These are phyloP conservation scores for Palythoa grandis DNA, from an alignment of 92 coral and sea anemone genomes.

Conservation along the genomic window DNA sequence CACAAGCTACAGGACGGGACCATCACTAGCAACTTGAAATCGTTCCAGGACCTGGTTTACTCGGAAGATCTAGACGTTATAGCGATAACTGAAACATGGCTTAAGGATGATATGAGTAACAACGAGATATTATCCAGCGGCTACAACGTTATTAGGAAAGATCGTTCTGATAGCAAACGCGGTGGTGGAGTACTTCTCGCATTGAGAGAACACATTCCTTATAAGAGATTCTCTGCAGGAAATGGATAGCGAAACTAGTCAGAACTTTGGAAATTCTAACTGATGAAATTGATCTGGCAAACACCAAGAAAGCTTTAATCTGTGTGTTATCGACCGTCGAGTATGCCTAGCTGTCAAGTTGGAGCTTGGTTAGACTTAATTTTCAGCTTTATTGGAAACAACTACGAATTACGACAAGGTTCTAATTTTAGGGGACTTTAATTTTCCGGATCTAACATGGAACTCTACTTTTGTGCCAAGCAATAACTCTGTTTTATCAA, in stretches of 20 bases:
- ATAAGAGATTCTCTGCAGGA: neutral
- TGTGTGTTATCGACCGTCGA: constrained; percentile 35
- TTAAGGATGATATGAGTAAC: constrained; percentile 42
- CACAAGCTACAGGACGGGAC: constrained; percentile 48
- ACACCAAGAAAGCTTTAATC: constrained; percentile 39
- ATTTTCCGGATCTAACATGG: neutral
- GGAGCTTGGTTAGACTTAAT: constrained; percentile 36
- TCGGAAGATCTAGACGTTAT: constrained; percentile 54
- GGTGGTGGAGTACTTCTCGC: constrained; percentile 51
- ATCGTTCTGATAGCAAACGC: constrained; percentile 51
- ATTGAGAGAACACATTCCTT: neutral
- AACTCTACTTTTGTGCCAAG: constrained; percentile 9
- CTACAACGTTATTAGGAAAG: constrained; percentile 52
- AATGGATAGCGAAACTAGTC: constrained; percentile 15
- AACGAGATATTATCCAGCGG: constrained; percentile 51
- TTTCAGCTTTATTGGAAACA: constrained; percentile 52
- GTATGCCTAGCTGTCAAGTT: constrained; percentile 33
- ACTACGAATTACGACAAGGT: neutral
- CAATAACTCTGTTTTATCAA: constrained; percentile 12
- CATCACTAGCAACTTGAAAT: constrained; percentile 45
- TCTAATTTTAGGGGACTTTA: neutral
- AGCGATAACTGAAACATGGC: constrained; percentile 57
- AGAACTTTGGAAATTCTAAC: constrained; percentile 25
- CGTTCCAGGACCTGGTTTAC: constrained; percentile 43
- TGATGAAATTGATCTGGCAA: constrained; percentile 30